Conservation (phyloP, 2,113 vertebrate species). For the Chroicocephalus ridibundus region DNA sequence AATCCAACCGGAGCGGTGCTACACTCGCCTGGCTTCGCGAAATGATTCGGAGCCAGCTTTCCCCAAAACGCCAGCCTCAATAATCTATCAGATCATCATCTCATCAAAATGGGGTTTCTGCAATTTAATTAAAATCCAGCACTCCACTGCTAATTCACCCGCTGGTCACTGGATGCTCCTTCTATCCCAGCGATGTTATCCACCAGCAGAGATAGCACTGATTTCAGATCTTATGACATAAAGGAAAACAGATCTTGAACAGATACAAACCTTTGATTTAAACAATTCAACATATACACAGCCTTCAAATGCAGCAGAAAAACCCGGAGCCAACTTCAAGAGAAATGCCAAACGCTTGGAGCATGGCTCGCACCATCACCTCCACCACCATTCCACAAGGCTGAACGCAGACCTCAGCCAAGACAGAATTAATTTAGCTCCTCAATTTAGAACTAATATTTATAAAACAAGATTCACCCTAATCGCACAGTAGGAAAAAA, state of each 20-base stretch:
- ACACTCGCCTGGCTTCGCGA: neutral
- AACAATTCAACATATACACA: accelerated
- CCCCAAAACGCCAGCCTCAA: neutral
- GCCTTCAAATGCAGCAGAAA: neutral
- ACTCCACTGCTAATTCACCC: neutral
- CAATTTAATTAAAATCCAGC: neutral
- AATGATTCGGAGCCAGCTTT: neutral
- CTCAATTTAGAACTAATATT: neutral
- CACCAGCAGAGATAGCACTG: neutral
- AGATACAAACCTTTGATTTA: neutral
- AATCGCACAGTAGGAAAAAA: no score
- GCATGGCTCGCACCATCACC: accelerated
- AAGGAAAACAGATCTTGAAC: accelerated
- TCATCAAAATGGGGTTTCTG: neutral
- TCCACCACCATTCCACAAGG: neutral
- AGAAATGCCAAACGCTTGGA: accelerated
- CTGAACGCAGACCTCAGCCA: neutral
- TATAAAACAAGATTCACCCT: neutral
- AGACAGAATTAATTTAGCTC: neutral
- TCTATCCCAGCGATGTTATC: accelerated
- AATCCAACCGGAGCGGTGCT: neutral
- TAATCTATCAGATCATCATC: neutral
- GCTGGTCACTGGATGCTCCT: neutral
- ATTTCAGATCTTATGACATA: neutral
- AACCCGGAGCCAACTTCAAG: neutral